phyloP scores from a whole-genome alignment of 2,113 vertebrate species.

The Tretioscincus oriximinensis region DNA sequence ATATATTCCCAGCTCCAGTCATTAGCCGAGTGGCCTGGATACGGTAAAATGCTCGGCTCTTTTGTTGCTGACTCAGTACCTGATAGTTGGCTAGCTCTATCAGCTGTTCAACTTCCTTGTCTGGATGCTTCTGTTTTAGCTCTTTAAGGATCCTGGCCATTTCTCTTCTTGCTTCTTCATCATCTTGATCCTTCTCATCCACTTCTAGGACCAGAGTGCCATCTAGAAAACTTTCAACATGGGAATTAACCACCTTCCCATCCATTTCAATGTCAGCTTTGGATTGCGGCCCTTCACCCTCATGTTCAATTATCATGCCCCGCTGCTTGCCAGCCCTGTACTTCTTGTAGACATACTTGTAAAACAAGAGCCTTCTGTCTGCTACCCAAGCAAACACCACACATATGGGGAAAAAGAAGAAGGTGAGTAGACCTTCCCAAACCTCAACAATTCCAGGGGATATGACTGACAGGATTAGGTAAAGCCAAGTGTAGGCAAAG shows the following conservation, averaged over 20 bases:
- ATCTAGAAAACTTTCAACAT: conserved; percentile 87
- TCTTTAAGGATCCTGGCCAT: conserved; percentile 91
- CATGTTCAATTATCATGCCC: conserved; percentile 93
- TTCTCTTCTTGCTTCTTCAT: conserved; percentile 87
- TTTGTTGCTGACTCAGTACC: conserved; percentile 90
- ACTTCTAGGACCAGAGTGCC: conserved; percentile 83
- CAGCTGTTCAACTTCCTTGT: conserved; percentile 91
- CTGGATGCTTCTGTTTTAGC: conserved; percentile 91
- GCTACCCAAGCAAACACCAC: conserved; percentile 93
- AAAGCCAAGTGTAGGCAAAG: conserved; percentile 97
- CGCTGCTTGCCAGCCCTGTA: conserved; percentile 89
- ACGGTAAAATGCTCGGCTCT: conserved; percentile 93
- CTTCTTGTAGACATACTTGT: conserved; percentile 92
- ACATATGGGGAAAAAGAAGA: conserved; percentile 94
- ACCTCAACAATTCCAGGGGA: conserved; percentile 92
- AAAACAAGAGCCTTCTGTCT: conserved; percentile 93
- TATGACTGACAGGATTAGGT: conserved; percentile 91
- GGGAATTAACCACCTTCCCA: conserved; percentile 83
- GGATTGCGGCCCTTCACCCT: conserved; percentile 86
- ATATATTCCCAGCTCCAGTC: conserved; percentile 90
- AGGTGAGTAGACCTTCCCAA: conserved; percentile 95
- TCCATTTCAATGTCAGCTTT: conserved; percentile 93
- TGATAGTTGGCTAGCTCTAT: conserved; percentile 92
- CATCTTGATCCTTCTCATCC: conserved; percentile 85
- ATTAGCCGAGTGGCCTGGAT: conserved; percentile 93